Base-by-base conservation (phyloP, 2,113 vertebrate species). In the Mustelus asterias region DNA sequence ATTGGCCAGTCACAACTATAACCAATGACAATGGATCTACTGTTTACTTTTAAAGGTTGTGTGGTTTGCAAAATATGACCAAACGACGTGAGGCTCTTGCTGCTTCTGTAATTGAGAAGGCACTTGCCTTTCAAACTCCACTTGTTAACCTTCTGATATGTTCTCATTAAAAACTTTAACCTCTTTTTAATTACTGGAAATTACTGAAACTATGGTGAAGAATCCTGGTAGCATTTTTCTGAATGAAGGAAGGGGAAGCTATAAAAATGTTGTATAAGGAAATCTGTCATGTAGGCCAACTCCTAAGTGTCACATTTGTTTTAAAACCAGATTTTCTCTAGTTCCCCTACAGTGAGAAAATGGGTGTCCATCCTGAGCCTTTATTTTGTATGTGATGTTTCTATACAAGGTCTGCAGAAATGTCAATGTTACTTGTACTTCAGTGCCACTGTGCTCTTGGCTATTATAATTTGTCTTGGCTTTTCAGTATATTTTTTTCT, bases 401-500 rank as follows among this genome's bases (percentile, higher is more conserved):
- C 93, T 95, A 72, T 37, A 48, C 16, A 72, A 94, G 37, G 93
- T 72, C 37, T 94, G 65, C 93, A 29, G 67, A 95, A 95, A 72
- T 72, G 44, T 95, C 69, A 95, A 48, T 95, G 67, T 95, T 94
- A 94, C 37, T 94, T 95, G 94, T 95, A 44, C 41, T 95, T 95
- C 67, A 54, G 69, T 76, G 67, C 94, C 94, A 95, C 70, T 95
- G 18, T 76, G 41, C 41, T 41, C n/a, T 26, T 95, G 67, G 14
- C 54, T 95, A 29, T 54, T 89, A 95, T 95, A 7, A 95, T 95
- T 95, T 94, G 37, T 70, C 41, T 95, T 94, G 37, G 44, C 41
- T 95, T 26, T 92, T 7, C 58, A 20, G 13, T 89, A 26, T n/a
- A 37, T 44, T 95, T 69, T 69, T 70, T 48, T 16, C 41, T 24